These are phyloP conservation scores for Asarcornis scutulata DNA, from an alignment of 2,113 vertebrate genomes.

Conservation along the genomic window DNA sequence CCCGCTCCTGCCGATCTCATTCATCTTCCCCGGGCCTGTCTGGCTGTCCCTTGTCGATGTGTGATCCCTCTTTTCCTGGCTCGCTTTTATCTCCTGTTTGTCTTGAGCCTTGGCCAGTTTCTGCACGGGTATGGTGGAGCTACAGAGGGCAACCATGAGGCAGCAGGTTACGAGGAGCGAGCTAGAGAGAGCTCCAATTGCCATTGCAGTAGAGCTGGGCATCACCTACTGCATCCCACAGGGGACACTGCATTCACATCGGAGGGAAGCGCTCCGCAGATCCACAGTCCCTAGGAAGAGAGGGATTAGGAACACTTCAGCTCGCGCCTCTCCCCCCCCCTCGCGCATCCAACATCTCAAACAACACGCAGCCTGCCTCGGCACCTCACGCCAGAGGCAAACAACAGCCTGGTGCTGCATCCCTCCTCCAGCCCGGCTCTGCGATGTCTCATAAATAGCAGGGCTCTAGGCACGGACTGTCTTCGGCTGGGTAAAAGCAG, in stretches of 20 bases:
- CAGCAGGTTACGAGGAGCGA: constrained; percentile 90
- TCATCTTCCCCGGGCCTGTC: constrained; percentile 75
- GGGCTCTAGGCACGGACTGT: not conserved
- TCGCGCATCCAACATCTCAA: not conserved
- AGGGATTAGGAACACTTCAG: constrained; percentile 68
- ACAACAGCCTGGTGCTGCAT: not conserved
- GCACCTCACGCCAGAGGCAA: constrained; percentile 35
- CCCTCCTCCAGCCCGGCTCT: not conserved
- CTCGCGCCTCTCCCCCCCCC: not conserved
- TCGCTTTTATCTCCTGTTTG: constrained; percentile 74
- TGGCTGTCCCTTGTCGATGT: constrained; percentile 76
- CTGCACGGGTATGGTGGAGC: constrained; percentile 85
- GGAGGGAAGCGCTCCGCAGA: constrained; percentile 69
- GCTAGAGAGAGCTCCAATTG: constrained; percentile 85
- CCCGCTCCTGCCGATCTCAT: constrained; percentile 81
- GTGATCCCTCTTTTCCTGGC: constrained; percentile 86
- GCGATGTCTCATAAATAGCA: constrained; percentile 31
- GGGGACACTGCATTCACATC: constrained; percentile 88
- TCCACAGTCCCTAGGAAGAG: constrained; percentile 74
- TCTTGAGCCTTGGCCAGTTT: constrained; percentile 79
- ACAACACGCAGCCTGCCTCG: constrained; percentile 28
- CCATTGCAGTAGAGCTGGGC: constrained; percentile 90
- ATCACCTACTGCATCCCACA: constrained; percentile 90
- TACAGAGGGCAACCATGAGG: constrained; percentile 86
- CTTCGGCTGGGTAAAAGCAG: not conserved